Percentiles rank a stretch among this genome's conserved stretches.
phyloP scores from a whole-genome alignment of 2,888 invertebrate species.

The Plagodis pulveraria region DNA sequence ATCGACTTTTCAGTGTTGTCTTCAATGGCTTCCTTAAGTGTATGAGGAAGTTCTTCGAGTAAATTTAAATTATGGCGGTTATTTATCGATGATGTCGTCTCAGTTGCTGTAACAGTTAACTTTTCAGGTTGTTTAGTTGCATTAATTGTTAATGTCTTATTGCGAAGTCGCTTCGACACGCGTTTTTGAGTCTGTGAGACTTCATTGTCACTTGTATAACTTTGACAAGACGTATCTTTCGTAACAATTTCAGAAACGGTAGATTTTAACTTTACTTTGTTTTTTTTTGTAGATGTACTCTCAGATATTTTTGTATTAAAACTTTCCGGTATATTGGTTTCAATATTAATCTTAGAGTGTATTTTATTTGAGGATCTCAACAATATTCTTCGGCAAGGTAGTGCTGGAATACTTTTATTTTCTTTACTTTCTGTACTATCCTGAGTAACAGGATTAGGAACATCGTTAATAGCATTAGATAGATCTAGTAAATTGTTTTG shows the following conservation, averaged over 20 bases:
- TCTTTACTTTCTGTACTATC: slow-evolving; percentile 46
- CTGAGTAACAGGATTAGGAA: slow-evolving; percentile 27
- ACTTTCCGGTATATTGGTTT: slow-evolving; percentile 15
- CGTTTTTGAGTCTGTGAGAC: slow-evolving; percentile 18
- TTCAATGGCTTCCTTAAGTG: slow-evolving; percentile 1
- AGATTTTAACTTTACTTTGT: slow-evolving; percentile 23
- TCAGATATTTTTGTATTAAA: neutral
- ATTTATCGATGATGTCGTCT: slow-evolving; percentile 6
- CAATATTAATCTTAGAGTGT: slow-evolving; percentile 20
- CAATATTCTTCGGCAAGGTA: slow-evolving; percentile 48
- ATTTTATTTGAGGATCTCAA: slow-evolving; percentile 58
- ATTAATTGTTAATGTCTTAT: slow-evolving; percentile 16
- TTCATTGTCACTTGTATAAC: slow-evolving; percentile 8
- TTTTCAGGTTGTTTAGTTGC: neutral
- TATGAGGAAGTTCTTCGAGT: slow-evolving; percentile 5
- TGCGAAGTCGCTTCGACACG: slow-evolving; percentile 29
- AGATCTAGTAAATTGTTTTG: slow-evolving; percentile 24
- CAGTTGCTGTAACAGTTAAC: slow-evolving; percentile 1
- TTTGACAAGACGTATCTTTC: slow-evolving; percentile 8
- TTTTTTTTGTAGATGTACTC: slow-evolving; percentile 25
- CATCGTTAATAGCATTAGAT: slow-evolving; percentile 22
- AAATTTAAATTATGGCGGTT: slow-evolving; percentile 3
- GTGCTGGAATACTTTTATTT: slow-evolving; percentile 39
- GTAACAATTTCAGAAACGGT: neutral
- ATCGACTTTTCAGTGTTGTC: slow-evolving; percentile 3